A percentile compares a stretch with the other conserved stretches of the same genome.
Evolutionary conservation across 2,113 vertebrate species (phyloP).

Genomic region (Etheostoma spectabile): DNA sequence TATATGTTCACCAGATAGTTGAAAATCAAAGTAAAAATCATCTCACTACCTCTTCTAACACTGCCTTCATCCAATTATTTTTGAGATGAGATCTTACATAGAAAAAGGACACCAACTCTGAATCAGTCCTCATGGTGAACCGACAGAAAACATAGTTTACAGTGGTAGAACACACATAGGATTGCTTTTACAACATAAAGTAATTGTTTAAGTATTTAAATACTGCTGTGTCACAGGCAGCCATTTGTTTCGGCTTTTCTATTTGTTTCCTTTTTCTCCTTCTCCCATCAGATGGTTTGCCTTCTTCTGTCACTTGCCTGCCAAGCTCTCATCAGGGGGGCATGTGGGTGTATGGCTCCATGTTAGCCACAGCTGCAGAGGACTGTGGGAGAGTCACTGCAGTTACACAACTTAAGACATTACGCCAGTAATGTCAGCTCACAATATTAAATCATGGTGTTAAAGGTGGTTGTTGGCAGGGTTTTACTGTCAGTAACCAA

Average conservation of each 20-base stretch:
- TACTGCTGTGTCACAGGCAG: conserved; percentile 13
- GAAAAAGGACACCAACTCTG: background rate
- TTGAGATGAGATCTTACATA: background rate
- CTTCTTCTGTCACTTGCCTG: conserved; percentile 13
- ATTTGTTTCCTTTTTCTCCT: conserved; percentile 15
- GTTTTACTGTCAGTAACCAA: background rate
- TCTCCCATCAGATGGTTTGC: conserved; percentile 23
- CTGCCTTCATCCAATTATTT: background rate
- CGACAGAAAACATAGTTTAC: background rate
- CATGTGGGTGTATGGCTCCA: conserved; percentile 39
- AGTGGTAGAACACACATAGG: background rate
- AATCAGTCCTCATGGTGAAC: background rate
- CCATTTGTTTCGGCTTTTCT: conserved; percentile 36
- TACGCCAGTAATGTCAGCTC: conserved; percentile 36
- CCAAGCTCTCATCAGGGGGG: conserved; percentile 37
- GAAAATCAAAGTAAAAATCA: background rate
- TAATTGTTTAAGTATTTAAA: conserved; percentile 12
- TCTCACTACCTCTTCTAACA: background rate
- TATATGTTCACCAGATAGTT: background rate
- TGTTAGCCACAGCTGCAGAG: conserved; percentile 65
- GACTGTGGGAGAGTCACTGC: conserved; percentile 48
- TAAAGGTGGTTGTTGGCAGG: background rate
- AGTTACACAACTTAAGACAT: conserved; percentile 40
- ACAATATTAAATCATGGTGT: conserved; percentile 46
- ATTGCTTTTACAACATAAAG: background rate